A percentile compares a stretch with the other conserved stretches of the same genome.
phyloP scores from a whole-genome alignment of 2,113 vertebrate species.

The Pan troglodytes region NHGRI_mPanTro3-v2.1_pri NC_072410.2:97973501-97974000 shows the following conservation, averaged over 20 bases:
- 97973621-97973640: background rate
- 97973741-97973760: background rate
- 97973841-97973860: background rate
- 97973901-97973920: background rate
- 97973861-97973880: background rate
- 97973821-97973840: background rate
- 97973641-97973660: background rate
- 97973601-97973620: background rate
- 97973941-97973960: background rate
- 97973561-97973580: background rate
- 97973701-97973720: background rate
- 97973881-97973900: background rate
- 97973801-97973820: background rate
- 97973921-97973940: background rate
- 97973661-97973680: background rate
- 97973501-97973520: background rate
- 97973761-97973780: background rate
- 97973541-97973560: background rate
- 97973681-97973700: accelerated
- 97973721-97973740: background rate
- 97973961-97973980: background rate
- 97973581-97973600: background rate
- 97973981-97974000: background rate
- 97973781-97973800: background rate
- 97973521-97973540: background rate